A percentile compares a stretch with the other conserved stretches of the same genome.
phyloP scores from a whole-genome alignment of 2,888 invertebrate genomes.

The Leucoma salicis region DNA sequence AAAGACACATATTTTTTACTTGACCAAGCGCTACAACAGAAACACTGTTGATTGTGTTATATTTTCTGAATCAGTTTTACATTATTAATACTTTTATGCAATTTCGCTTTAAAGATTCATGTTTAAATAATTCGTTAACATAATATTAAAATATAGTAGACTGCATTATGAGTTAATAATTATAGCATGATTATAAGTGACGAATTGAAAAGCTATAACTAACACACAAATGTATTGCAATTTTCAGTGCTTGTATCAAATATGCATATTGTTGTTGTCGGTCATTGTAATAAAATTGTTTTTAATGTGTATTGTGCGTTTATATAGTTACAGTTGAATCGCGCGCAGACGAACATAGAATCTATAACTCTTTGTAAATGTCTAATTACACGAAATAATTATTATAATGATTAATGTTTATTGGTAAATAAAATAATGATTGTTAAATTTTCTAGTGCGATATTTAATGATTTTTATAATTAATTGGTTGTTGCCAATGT shows the following conservation, averaged over 20 bases:
- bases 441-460: background rate
- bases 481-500: background rate
- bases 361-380: conserved; percentile 22
- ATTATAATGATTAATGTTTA: background rate
- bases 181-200: too few species aligned
- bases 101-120: too few species aligned
- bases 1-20: too few species aligned
- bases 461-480: background rate
- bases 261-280: background rate
- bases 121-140: too few species aligned
- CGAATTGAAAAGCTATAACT: too few species aligned
- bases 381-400: conserved; percentile 21
- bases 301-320: conserved; percentile 16
- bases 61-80: too few species aligned
- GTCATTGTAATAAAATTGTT: background rate
- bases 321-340: conserved; percentile 22
- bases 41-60: too few species aligned
- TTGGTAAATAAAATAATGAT: background rate
- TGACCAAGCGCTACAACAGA: too few species aligned
- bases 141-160: too few species aligned
- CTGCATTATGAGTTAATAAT: too few species aligned
- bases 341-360: conserved; percentile 19
- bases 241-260: background rate
- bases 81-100: too few species aligned
- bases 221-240: too few species aligned